Conservation (phyloP, 2,888 invertebrate species). For the Diploptera punctata region DNA sequence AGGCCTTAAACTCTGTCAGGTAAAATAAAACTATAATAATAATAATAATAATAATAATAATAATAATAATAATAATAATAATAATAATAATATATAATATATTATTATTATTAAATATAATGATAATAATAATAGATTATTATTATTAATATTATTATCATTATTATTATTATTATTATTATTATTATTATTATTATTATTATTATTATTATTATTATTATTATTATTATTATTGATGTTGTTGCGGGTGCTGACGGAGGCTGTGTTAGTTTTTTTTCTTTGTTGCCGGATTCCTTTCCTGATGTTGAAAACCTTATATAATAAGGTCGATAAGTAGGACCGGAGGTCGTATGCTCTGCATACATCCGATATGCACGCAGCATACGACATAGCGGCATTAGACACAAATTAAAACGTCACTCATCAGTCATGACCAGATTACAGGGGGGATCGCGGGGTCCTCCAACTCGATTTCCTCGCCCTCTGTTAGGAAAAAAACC, state of each 20-base stretch:
- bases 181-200: neutral
- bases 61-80: neutral
- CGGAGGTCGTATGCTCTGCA: neutral
- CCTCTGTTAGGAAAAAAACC: too few relatives aligned
- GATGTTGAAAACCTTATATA: too few relatives aligned
- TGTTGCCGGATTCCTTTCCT: too few relatives aligned
- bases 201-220: neutral
- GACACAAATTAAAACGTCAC: conserved; percentile 17
- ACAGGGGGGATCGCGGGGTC: too few relatives aligned
- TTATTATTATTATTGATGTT: too few relatives aligned
- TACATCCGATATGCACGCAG: conserved; percentile 8
- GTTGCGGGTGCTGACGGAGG: too few relatives aligned
- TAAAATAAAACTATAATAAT: too few relatives aligned
- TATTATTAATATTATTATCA: too few relatives aligned
- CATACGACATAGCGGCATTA: conserved; percentile 7
- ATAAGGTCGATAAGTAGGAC: too few relatives aligned
- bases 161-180: neutral
- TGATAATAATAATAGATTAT: neutral
- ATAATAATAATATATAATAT: neutral
- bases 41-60: neutral
- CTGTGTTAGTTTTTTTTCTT: too few relatives aligned
- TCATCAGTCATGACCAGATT: conserved; percentile 14
- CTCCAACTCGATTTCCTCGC: too few relatives aligned
- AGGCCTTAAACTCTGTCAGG: too few relatives aligned
- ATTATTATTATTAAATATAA: neutral